Base-by-base conservation (phyloP, 2,888 invertebrate species). In the Yponomeuta sedellus region DNA sequence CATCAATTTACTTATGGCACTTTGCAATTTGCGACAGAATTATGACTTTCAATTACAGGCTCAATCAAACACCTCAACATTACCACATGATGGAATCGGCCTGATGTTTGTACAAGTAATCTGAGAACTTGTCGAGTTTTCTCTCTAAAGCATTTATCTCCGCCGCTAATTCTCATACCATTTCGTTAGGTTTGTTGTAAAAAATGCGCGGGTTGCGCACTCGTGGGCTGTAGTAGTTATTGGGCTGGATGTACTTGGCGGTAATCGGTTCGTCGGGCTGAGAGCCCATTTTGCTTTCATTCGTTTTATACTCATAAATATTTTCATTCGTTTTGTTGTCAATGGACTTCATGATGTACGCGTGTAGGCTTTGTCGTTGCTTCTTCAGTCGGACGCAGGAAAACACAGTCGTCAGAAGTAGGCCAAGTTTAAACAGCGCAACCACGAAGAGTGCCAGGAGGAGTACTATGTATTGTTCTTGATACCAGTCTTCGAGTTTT, bases 401-500 rank as follows among this genome's bases (percentile, higher is more conserved):
- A 66, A 95, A 87, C 19, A 96, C 92, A 0, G 95, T 94, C 76
- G 94, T 94, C 6, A 96, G 83, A 8, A 96, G 86, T 0, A 95
- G 94, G 64, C 93, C 92, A 67, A 96, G 93, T 81, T 96, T 96
- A 63, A 96, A 92, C n/a, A 96, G 79, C 0, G 95, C 94, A 22
- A 95, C 86, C 2, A 94, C 85, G 66, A 96, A 88, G 22, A 95
- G 92, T 22, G 93, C 92, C 5, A 92, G 90, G 74, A 96, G 89
- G 71, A 96, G 93, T 56, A 95, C 85, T 34, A 94, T 80, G 73
- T 95, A 95, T 72, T 96, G 96, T 68, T 95, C 93, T 67, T 95
- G 93, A 76, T 95, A 95, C 96, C 96, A 96, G 68, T 93, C 92
- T 79, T 96, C 95, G 66, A 96, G 82, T 78, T 92, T 92, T 40